These are phyloP conservation scores for Bucco capensis DNA, from an alignment of 2,113 vertebrate species.

Conservation along the genomic window DNA sequence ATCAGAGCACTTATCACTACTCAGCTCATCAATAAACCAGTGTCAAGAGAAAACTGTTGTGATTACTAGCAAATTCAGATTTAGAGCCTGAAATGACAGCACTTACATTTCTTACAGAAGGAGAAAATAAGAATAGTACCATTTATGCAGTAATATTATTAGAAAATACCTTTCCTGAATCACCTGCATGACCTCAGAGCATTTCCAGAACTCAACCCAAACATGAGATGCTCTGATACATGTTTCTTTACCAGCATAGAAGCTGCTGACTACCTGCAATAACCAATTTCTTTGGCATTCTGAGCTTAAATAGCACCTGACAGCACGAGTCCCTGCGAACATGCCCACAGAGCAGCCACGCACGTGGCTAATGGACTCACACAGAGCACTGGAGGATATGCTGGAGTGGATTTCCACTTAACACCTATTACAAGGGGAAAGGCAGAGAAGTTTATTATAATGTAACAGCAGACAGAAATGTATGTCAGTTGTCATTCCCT, in stretches of 20 bases:
- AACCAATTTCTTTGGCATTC: constrained; percentile 7
- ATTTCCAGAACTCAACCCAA: neutral
- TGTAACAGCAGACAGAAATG: constrained; percentile 52
- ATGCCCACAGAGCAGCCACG: neutral
- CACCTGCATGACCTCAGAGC: neutral
- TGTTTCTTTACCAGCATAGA: neutral
- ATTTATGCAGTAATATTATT: neutral
- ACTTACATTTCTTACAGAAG: neutral
- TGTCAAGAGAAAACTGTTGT: neutral
- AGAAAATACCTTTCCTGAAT: neutral
- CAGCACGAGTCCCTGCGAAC: constrained; percentile 20
- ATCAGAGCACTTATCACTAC: neutral
- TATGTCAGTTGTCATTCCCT: constrained; percentile 67
- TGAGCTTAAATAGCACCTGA: constrained; percentile 15
- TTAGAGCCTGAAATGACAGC: neutral
- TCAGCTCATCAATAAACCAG: neutral
- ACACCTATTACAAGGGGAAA: constrained; percentile 49
- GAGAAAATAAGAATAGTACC: neutral
- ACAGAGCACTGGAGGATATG: constrained; percentile 56
- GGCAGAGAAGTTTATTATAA: constrained; percentile 58
- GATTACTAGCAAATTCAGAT: neutral
- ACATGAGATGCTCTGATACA: neutral
- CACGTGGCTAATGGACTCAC: constrained; percentile 42
- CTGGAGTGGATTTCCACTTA: constrained; percentile 49
- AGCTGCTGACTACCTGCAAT: neutral